Conservation (phyloP, 1,140 invertebrate genomes). For the Cyclina sinensis region DNA sequence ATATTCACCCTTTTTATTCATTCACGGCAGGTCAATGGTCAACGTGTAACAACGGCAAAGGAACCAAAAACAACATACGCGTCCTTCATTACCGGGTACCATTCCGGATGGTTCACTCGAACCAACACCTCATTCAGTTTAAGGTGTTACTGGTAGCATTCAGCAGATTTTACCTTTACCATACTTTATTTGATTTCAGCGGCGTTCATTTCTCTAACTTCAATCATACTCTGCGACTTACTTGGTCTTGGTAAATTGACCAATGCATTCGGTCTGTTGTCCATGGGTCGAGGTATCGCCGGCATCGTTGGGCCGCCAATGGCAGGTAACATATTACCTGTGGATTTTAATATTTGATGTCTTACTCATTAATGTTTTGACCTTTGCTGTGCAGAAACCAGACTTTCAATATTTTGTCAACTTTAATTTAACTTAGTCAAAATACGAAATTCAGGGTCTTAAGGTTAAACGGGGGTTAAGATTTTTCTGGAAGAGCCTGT, state of each 20-base stretch:
- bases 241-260: constrained; percentile 98
- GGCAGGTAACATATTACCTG: constrained; percentile 87
- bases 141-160: not conserved
- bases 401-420: no score
- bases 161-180: not conserved
- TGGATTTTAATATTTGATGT: constrained; percentile 18
- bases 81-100: not conserved
- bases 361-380: not conserved
- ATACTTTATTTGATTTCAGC: constrained; percentile 88
- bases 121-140: not conserved
- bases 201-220: constrained; percentile 98
- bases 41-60: not conserved
- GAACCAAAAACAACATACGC: not conserved
- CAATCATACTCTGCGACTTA: constrained; percentile 98
- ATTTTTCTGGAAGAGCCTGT: no score
- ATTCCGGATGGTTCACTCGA: not conserved
- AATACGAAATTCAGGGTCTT: no score
- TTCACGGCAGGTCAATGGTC: not conserved
- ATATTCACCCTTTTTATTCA: constrained; percentile 15
- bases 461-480: no score
- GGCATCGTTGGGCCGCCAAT: constrained; percentile 92
- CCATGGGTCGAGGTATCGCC: constrained; percentile 97
- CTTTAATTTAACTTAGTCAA: no score
- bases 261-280: constrained; percentile 98
- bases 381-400: no score